Conservation (phyloP, 2,797 vertebrate species). For the Scleropages formosus region DNA sequence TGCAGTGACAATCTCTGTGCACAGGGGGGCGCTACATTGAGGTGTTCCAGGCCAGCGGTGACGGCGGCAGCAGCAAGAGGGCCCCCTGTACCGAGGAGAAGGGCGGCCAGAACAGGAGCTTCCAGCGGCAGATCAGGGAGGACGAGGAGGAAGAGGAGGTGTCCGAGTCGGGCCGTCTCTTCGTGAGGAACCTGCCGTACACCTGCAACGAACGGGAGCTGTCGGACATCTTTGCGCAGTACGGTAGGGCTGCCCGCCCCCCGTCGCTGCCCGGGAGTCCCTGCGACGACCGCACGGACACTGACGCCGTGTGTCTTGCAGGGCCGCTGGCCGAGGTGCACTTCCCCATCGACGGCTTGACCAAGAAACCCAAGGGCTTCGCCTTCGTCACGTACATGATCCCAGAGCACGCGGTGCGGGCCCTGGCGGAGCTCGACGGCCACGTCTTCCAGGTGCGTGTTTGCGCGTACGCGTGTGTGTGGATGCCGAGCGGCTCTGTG, state of each 20-base stretch:
- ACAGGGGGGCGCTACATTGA: slow-evolving; percentile 85
- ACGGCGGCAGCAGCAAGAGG: slow-evolving; percentile 36
- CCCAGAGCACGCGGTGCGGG: slow-evolving; percentile 86
- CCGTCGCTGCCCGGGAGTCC: background rate
- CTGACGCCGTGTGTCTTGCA: slow-evolving; percentile 45
- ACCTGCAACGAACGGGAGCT: slow-evolving; percentile 88
- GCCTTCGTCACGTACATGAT: slow-evolving; percentile 94
- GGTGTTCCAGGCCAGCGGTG: slow-evolving; percentile 68
- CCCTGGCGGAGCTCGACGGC: slow-evolving; percentile 82
- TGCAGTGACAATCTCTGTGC: slow-evolving; percentile 27
- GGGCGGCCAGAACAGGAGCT: slow-evolving; percentile 58
- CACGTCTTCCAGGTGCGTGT: slow-evolving; percentile 87
- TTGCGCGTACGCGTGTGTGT: background rate
- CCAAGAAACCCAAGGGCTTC: slow-evolving; percentile 91
- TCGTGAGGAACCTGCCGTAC: slow-evolving; percentile 91
- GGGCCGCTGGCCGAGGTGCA: slow-evolving; percentile 86
- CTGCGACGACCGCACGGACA: background rate
- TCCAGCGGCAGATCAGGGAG: slow-evolving; percentile 73
- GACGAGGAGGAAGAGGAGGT: slow-evolving; percentile 91
- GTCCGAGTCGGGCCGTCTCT: slow-evolving; percentile 88
- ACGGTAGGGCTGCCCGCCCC: slow-evolving; percentile 62
- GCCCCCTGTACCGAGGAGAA: slow-evolving; percentile 7
- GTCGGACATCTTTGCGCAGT: slow-evolving; percentile 78
- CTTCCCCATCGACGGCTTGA: slow-evolving; percentile 86
- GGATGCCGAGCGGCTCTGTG: background rate